Conservation (phyloP, 2,113 vertebrate genomes). For the Mesoclemmys tuberculata region DNA sequence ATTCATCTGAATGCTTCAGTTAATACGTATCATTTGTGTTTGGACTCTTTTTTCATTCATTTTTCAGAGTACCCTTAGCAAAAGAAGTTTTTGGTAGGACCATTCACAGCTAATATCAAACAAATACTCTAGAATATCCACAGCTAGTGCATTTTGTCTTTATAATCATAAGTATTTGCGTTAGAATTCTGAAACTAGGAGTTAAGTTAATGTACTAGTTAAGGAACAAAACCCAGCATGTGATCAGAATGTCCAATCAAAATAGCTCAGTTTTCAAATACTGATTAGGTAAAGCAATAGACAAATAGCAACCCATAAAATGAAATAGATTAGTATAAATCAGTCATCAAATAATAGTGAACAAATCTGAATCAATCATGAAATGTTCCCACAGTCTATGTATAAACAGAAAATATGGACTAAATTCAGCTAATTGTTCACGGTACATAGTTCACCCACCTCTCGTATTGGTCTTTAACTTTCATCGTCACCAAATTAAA, state of each 20-base stretch:
- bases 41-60: fast-evolving
- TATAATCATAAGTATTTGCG: fast-evolving
- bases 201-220: fast-evolving
- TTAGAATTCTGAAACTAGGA: not conserved
- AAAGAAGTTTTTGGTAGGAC: not conserved
- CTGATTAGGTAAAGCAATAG: not conserved
- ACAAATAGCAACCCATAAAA: fast-evolving
- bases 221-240: not conserved
- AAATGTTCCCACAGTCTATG: fast-evolving
- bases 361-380: not conserved
- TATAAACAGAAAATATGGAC: not conserved
- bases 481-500: fast-evolving
- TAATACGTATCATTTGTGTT: not conserved
- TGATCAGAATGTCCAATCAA: not conserved
- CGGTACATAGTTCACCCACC: not conserved
- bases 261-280: fast-evolving
- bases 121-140: not conserved
- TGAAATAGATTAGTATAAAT: not conserved
- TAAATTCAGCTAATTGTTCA: not conserved
- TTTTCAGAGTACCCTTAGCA: not conserved
- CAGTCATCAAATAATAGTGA: not conserved
- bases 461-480: fast-evolving
- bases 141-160: fast-evolving
- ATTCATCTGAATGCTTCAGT: not conserved
- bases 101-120: not conserved